Base-by-base conservation (phyloP, 2,797 vertebrate genomes). In the Threskiornis aethiopicus region DNA sequence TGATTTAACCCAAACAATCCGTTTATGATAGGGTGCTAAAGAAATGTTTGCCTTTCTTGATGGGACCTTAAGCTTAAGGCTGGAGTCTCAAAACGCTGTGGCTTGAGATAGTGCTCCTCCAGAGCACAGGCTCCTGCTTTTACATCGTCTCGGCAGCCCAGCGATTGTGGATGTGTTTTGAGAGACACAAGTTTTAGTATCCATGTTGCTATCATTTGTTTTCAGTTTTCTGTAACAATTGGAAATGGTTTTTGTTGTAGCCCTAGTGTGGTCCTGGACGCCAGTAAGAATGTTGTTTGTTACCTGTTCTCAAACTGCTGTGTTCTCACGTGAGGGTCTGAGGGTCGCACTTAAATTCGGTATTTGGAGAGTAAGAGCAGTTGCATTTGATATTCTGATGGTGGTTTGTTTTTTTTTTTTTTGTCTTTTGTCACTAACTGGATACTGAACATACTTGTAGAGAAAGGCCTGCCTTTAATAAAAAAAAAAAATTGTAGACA, bases 111-210 rank as follows among this genome's bases (percentile, higher is more conserved):
- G 21, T 29, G 46, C 42, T 72, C 3, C 55, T 84, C 37, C 9
- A 19, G 44, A 78, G 5, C 49, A 2, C 2, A 10, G 62, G 66
- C 31, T 64, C 29, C 62, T 8, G 46, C 1, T 46, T 19, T 46
- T 16, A 7, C 11, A 24, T 66, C 65, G 42, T 3, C 83, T 57
- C 1, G 0, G 41, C 35, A 25, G 62, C 62, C 1, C 1, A 13
- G 59, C 0, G 3, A 44, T 13, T 9, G 71, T 3, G 46, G 29
- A 13, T n/a, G 18, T 82, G 78, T 61, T 84, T 47, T 47, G 31
- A 39, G 59, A n/a, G 6, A 16, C 9, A 3, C 12, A 2, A 6
- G 16, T 37, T 76, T 73, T 1, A 3, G 16, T 66, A 4, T 84
- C 55, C 44, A 24, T 37, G 75, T 79, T 77, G 73, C 49, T 47